These are phyloP conservation scores for Arion vulgaris DNA, from an alignment of 1,140 invertebrate genomes.

Conservation along the genomic window DNA sequence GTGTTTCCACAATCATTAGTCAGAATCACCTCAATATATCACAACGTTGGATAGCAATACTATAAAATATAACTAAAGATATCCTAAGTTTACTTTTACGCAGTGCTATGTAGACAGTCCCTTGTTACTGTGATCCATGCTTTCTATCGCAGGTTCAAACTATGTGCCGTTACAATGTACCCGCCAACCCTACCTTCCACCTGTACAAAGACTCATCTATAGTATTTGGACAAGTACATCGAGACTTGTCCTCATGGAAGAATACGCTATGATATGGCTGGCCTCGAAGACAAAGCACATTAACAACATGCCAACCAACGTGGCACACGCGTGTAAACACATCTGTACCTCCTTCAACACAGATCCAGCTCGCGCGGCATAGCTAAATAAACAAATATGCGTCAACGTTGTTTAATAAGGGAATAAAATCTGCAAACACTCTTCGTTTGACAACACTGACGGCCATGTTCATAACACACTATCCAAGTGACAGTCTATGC, in stretches of 20 bases:
- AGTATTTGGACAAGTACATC: background rate
- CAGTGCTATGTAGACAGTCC: no score
- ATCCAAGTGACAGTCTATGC: no score
- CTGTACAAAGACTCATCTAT: slow-evolving; percentile 36
- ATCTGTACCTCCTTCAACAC: background rate
- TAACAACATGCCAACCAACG: background rate
- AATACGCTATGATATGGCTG: background rate
- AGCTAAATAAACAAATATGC: background rate
- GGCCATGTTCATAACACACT: background rate
- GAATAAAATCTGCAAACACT: background rate
- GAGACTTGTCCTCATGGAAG: background rate
- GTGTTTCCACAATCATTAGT: no score
- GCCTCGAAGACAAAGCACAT: background rate
- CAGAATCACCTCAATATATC: no score
- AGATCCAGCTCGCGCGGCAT: background rate
- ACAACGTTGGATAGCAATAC: no score
- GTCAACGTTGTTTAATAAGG: background rate
- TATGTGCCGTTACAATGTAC: no score
- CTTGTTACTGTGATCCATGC: no score
- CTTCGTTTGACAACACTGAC: background rate
- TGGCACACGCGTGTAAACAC: background rate
- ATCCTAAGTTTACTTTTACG: no score
- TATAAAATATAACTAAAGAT: no score
- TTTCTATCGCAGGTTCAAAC: no score
- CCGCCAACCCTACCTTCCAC: no score